These are phyloP conservation scores for Elephantulus edwardii DNA, from an alignment of 2,113 vertebrate species.

Conservation along the genomic window DNA sequence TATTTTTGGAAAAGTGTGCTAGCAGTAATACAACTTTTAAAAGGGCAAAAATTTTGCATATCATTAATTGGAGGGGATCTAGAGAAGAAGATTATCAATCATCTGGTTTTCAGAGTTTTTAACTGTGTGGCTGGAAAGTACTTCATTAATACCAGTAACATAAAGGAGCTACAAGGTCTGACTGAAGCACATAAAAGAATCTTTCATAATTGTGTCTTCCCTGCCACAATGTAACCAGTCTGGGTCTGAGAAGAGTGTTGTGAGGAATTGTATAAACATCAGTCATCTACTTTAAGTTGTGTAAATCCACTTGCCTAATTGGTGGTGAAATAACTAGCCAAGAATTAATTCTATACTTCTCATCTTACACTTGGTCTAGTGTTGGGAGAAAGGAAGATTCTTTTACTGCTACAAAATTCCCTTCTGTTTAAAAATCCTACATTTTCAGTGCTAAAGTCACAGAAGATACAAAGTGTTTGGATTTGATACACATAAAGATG, in stretches of 20 bases:
- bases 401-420: neutral
- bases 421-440: conserved; percentile 47
- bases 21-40: neutral
- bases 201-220: too few relatives aligned
- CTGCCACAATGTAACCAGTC: neutral
- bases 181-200: rapidly evolving
- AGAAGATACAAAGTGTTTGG: neutral
- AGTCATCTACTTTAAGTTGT: neutral
- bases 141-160: neutral
- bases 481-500: neutral
- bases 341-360: neutral
- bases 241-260: neutral
- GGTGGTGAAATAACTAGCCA: neutral
- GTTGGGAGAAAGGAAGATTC: neutral
- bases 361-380: neutral
- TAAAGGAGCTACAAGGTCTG: neutral
- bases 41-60: neutral
- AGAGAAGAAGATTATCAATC: neutral
- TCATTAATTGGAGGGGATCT: neutral
- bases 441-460: conserved; percentile 21
- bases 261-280: neutral
- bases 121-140: neutral
- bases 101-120: neutral
- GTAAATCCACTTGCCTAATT: neutral
- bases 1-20: neutral